Percentiles rank a stretch among this genome's conserved stretches.
These are phyloP conservation scores for Poecile montanus DNA, from an alignment of 2,797 vertebrate species.

Conservation along the genomic window DNA sequence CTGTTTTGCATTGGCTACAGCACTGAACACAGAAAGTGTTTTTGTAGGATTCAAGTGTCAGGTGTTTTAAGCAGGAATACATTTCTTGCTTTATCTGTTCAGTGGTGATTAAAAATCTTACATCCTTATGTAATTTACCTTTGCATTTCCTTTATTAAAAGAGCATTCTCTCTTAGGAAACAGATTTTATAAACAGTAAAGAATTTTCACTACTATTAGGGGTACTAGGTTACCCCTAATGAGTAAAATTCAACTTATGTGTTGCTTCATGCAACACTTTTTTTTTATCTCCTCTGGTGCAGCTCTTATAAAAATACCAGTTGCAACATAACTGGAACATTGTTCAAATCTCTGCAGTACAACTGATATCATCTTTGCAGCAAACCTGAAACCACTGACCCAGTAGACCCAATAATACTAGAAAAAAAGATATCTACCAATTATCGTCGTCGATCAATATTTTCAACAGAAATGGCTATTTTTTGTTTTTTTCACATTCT, in stretches of 20 bases:
- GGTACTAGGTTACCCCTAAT: background rate
- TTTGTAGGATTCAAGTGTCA: background rate
- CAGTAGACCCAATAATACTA: background rate
- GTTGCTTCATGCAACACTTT: background rate
- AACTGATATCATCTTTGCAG: background rate
- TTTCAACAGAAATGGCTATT: background rate
- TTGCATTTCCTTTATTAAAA: background rate
- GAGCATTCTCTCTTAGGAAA: background rate
- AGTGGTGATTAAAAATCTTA: background rate
- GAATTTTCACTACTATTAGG: background rate
- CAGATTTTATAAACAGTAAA: background rate
- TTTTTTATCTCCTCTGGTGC: background rate
- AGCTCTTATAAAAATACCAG: background rate
- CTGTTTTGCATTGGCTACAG: fast-evolving
- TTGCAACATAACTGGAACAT: background rate
- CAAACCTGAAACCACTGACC: background rate
- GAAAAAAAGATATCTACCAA: background rate
- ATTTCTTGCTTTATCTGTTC: background rate
- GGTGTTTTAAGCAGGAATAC: background rate
- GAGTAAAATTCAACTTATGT: background rate
- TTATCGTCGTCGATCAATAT: background rate
- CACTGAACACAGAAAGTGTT: background rate
- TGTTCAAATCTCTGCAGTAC: background rate
- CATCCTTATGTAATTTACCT: background rate
- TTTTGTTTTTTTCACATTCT: background rate